Base-by-base conservation (phyloP, 1,140 invertebrate genomes). In the Lethocerus indicus region DNA sequence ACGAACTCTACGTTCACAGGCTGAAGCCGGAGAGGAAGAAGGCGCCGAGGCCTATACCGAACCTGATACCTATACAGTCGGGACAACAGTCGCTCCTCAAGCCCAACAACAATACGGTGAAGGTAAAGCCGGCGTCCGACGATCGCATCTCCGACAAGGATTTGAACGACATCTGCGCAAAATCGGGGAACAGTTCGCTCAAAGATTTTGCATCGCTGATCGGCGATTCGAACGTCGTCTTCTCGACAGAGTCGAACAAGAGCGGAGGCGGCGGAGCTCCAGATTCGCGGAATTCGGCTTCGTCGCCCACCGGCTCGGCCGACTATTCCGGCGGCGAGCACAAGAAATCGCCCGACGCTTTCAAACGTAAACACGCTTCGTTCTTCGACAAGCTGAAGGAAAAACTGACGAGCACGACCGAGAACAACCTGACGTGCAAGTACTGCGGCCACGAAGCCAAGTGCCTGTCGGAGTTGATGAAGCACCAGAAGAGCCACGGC, bases 331-430 rank as follows among this genome's bases (percentile, higher is more conserved):
- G n/a, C 42, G 64, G 61, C 64, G 6, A 60, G 60, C 13, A 69
- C 60, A 40, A 62, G 58, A 36, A 58, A 25, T 24, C 60, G 13
- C 60, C 57, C 48, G 64, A 58, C 39, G 62, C 60, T 3, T 71
- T 72, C 54, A 73, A 73, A 54, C 79, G 78, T 64, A 83, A 83
- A 59, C 80, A 79, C 56, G 72, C 76, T 16, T 82, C 78, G 12
- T 87, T 87, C 60, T 86, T 87, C 60, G 83, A 89, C 58, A 79
- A 78, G 60, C 66, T 87, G 14, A 85, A 85, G 63, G 79, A 83
- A 61, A 77, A 78, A 64, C 61, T 86, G 27, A 64, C 75, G 53
- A 58, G 69, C 61, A 60, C 68, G 50, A 57, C 69, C 59, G 58
- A 59, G 36, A 56, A 56, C 12, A 65, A 47, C 35, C 29, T 53